phyloP scores from a whole-genome alignment of 2,797 vertebrate species.

The Mallotus villosus region DNA sequence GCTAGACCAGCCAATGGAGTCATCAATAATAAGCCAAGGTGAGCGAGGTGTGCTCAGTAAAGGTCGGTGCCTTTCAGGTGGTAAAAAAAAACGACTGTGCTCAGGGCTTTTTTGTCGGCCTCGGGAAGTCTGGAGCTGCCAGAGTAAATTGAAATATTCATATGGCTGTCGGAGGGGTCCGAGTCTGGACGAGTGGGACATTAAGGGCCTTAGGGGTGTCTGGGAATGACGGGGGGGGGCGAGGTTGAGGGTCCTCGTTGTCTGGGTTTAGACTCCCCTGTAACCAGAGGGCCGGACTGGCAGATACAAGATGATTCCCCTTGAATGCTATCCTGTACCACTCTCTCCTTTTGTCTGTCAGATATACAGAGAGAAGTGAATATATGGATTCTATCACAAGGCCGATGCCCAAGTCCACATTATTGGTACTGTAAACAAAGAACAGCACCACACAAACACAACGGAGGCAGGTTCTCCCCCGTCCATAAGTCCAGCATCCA shows the following conservation, averaged over 20 bases:
- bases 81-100: conserved; percentile 11
- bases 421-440: background rate
- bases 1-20: conserved; percentile 56
- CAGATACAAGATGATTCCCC: conserved; percentile 6
- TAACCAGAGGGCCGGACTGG: conserved; percentile 36
- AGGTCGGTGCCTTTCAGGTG: conserved; percentile 21
- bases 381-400: conserved; percentile 42
- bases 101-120: conserved; percentile 34
- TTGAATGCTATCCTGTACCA: background rate
- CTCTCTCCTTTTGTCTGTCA: background rate
- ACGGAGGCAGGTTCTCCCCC: too few species aligned
- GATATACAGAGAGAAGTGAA: background rate
- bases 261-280: conserved; percentile 44
- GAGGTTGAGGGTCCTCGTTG: conserved; percentile 19
- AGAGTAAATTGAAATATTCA: conserved; percentile 43
- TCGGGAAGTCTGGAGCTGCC: conserved; percentile 31
- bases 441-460: background rate
- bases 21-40: conserved; percentile 73
- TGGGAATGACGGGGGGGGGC: background rate
- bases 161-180: background rate
- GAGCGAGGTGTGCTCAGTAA: conserved; percentile 41
- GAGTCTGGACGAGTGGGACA: background rate
- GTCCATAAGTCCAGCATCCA: conserved; percentile 22
- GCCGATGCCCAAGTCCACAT: background rate
- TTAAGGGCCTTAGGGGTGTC: background rate